Evolutionary conservation across 1,140 invertebrate genomes (phyloP).

Genomic region (Stegodyphus mimosarum): DNA sequence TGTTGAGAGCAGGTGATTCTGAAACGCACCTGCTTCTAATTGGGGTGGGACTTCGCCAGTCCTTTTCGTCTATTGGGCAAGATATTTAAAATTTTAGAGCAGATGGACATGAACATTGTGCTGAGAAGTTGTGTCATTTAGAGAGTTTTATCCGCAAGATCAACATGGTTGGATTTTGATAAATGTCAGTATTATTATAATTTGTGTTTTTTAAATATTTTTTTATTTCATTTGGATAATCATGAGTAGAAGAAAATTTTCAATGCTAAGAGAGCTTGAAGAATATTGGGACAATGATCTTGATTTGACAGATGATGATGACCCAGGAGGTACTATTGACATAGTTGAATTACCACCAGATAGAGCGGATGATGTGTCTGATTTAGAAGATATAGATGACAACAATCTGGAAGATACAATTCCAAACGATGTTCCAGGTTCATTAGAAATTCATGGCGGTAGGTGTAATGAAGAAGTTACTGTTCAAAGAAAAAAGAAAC

Average conservation of each 20-base stretch:
- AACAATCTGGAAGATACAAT: constrained; percentile 38
- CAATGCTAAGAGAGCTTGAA: no score
- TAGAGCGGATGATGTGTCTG: no score
- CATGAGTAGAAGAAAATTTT: no score
- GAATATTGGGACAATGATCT: no score
- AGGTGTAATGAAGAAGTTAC: constrained; percentile 39
- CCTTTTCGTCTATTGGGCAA: constrained; percentile 12
- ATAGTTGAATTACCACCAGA: no score
- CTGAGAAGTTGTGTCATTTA: constrained; percentile 13
- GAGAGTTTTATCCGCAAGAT: constrained; percentile 16
- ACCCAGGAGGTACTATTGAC: no score
- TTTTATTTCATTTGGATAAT: no score
- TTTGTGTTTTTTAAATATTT: no score
- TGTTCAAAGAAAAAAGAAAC: constrained; percentile 36
- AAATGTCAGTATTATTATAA: constrained; percentile 16
- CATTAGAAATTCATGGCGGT: constrained; percentile 35
- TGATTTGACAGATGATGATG: no score
- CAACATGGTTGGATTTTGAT: constrained; percentile 13
- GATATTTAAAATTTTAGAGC: constrained; percentile 13
- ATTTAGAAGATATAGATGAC: constrained; percentile 37
- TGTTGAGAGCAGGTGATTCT: constrained; percentile 15
- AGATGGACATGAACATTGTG: constrained; percentile 16
- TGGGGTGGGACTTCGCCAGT: constrained; percentile 11
- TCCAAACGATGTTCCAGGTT: constrained; percentile 39
- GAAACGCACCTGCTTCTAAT: constrained; percentile 15